Evolutionary conservation across 1,140 invertebrate genomes (phyloP).

Genomic region (Sycobia sp.): DNA sequence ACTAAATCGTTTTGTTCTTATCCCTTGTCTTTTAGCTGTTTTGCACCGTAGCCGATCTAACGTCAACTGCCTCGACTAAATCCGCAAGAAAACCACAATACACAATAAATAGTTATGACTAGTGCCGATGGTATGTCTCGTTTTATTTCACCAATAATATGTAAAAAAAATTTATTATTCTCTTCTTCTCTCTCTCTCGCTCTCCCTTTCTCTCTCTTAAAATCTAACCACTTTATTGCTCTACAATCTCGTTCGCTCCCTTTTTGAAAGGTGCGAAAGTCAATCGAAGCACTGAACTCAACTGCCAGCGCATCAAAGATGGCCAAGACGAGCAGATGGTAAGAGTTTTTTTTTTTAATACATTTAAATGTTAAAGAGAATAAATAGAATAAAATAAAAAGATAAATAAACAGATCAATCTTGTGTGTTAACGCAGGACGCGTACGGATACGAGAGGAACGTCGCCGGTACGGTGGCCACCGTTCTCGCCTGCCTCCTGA

Average conservation of each 20-base stretch:
- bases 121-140: conserved; percentile 46
- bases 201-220: no score
- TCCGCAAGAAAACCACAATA: not conserved
- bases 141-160: conserved; percentile 6
- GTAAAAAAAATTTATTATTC: conserved; percentile 1
- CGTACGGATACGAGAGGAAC: conserved; percentile 69
- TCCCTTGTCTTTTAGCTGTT: not conserved
- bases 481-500: conserved; percentile 70
- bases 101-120: conserved; percentile 41
- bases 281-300: conserved; percentile 45
- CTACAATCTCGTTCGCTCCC: no score
- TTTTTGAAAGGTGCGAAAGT: conserved; percentile 54
- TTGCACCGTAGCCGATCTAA: no score
- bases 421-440: conserved; percentile 36
- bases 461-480: conserved; percentile 61
- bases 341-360: conserved; percentile 12
- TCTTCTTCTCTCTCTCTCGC: no score
- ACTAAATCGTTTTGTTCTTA: not conserved
- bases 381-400: not conserved
- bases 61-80: no score
- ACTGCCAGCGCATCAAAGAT: conserved; percentile 52
- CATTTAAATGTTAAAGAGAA: not conserved
- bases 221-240: no score
- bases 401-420: no score
- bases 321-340: conserved; percentile 55